A percentile compares a stretch with the other conserved stretches of the same genome.
phyloP scores from a whole-genome alignment of 53 echinoderm and acorn worm genomes.

The Apostichopus leukothele region DNA sequence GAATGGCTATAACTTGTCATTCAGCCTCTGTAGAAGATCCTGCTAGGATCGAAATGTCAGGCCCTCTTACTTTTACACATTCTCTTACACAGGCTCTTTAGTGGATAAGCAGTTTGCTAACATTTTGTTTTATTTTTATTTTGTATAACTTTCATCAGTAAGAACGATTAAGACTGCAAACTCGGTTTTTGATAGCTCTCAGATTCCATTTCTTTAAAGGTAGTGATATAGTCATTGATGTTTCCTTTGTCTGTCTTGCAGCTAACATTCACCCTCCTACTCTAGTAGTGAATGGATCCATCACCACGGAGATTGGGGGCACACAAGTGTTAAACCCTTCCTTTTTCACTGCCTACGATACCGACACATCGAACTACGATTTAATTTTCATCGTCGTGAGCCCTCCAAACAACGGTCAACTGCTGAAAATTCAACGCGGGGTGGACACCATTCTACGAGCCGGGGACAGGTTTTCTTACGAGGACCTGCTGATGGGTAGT shows the following conservation, averaged over 20 bases:
- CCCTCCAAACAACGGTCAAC: constrained; percentile 87
- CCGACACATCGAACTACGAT: constrained; percentile 73
- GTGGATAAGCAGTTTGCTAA: too few species aligned
- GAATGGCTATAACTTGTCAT: too few species aligned
- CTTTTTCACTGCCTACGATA: constrained; percentile 92
- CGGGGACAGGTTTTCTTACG: constrained; percentile 74
- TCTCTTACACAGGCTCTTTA: too few species aligned
- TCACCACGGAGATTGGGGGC: constrained; percentile 85
- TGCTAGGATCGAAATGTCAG: too few species aligned
- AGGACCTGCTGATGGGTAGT: constrained; percentile 71
- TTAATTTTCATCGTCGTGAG: constrained; percentile 75
- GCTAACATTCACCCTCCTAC: constrained; percentile 81
- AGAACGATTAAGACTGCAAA: too few species aligned
- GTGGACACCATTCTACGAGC: constrained; percentile 61
- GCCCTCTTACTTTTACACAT: too few species aligned
- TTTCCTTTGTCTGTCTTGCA: constrained; percentile 13
- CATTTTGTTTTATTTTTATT: too few species aligned
- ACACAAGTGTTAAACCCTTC: constrained; percentile 78
- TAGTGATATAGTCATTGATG: too few species aligned
- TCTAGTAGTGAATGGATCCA: constrained; percentile 82
- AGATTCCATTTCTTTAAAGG: too few species aligned
- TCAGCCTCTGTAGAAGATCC: too few species aligned
- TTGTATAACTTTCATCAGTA: too few species aligned
- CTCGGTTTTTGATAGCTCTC: too few species aligned
- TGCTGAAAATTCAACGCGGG: constrained; percentile 80